Conservation (phyloP, 2,113 vertebrate genomes). For the Atrichornis clamosus region DNA sequence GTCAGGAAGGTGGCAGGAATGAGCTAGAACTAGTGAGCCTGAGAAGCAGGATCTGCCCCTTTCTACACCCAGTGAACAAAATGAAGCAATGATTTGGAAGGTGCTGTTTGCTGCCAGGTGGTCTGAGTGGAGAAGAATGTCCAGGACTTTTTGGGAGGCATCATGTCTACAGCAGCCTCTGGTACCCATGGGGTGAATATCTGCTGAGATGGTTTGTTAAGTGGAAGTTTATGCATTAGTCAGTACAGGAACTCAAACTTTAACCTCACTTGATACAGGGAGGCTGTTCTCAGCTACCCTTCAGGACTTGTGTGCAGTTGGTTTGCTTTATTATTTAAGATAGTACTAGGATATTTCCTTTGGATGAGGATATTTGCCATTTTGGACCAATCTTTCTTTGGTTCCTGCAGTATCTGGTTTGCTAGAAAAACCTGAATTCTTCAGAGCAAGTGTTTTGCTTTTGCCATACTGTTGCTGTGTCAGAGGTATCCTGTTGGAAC, state of each 20-base stretch:
- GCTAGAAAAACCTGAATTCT: background rate
- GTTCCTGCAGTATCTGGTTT: background rate
- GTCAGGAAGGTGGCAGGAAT: background rate
- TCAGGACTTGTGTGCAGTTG: background rate
- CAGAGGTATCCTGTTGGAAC: constrained; percentile 6
- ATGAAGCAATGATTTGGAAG: background rate
- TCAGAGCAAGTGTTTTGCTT: background rate
- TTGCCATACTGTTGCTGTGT: background rate
- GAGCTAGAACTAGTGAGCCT: background rate
- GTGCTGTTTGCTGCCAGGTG: background rate
- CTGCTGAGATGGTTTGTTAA: background rate
- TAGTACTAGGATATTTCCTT: background rate
- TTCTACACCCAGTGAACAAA: background rate
- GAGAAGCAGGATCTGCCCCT: background rate
- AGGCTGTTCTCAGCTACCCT: background rate
- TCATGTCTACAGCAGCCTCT: background rate
- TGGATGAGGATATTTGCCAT: background rate
- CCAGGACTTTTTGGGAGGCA: background rate
- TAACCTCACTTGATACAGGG: background rate
- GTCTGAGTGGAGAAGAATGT: background rate
- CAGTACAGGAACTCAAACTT: background rate
- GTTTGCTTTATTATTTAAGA: background rate
- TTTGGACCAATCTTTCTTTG: background rate
- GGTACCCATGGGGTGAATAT: background rate
- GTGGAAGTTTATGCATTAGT: background rate